Base-by-base conservation (phyloP, 2,888 invertebrate species). In the Gisinianus flammeolus region DNA sequence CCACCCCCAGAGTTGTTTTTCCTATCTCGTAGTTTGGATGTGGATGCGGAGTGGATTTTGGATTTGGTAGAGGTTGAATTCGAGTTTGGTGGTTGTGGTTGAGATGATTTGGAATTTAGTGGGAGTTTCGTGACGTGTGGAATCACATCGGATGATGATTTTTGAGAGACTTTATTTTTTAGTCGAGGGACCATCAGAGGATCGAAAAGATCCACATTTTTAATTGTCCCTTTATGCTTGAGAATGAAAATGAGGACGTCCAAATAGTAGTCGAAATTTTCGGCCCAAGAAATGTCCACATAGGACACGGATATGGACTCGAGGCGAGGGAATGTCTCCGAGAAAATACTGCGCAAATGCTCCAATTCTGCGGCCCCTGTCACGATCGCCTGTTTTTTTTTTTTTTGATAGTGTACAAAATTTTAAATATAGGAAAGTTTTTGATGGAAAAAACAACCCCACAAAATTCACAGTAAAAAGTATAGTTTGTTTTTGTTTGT, bases 161-260 rank as follows among this genome's bases (percentile, higher is more conserved):
- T 58, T n/a, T 58, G 12, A n/a, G 58, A 58, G 1, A 5, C 22
- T 26, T 26, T 22, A 64, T 26, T 30, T 26, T 64, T 64, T 6
- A 64, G 64, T 22, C 64, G 24, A 26, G 58, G 72, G n/a, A 72
- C 72, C 72, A 72, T 72, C 22, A 62, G 72, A 5, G 72, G 72
- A 72, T 72, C 72, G 24, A 30, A 31, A 6, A 72, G 16, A 0
- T 56, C 72, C 0, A 72, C 56, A 22, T 58, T 56, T 33, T 62
- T 4, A 24, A 72, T 54, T 10, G 72, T 72, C 22, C 10, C 58
- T 22, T 58, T 72, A 24, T 72, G 72, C 24, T 72, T 72, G 3
- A 72, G 33, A 6, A 72, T 72, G 22, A 72, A 72, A 54, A 72
- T 72, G 22, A 72, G 56, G 19, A 72, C 33, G n/a, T 72, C 72